Evolutionary conservation across 2,888 invertebrate genomes (phyloP).

Genomic region (Apamea epomidion): DNA sequence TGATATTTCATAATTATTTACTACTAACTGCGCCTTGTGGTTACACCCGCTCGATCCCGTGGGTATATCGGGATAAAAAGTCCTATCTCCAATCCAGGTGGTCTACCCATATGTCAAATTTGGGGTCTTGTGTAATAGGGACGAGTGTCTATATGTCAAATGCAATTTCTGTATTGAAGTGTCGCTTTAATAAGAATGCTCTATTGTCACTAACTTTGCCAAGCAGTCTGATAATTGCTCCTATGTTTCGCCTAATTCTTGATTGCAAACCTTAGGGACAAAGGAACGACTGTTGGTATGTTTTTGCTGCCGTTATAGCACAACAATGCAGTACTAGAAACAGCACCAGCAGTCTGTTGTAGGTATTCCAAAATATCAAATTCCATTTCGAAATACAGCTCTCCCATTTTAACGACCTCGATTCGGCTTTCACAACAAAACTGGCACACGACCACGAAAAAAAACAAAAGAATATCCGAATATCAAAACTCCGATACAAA

Average conservation of each 20-base stretch:
- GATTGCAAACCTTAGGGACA: neutral
- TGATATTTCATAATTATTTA: too few relatives aligned
- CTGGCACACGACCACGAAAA: neutral
- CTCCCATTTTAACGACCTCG: constrained; percentile 13
- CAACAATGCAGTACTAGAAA: constrained; percentile 2
- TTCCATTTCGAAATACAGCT: constrained; percentile 27
- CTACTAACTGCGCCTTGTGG: too few relatives aligned
- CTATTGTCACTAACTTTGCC: neutral
- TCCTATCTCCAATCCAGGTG: too few relatives aligned
- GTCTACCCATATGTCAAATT: too few relatives aligned
- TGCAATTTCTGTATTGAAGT: neutral
- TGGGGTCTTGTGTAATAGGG: too few relatives aligned
- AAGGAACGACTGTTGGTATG: neutral
- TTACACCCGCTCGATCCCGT: too few relatives aligned
- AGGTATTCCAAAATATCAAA: constrained; percentile 1
- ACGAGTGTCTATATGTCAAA: neutral
- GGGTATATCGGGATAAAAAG: too few relatives aligned
- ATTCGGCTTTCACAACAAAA: constrained; percentile 22
- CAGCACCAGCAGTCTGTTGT: neutral
- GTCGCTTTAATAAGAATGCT: neutral
- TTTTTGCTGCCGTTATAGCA: neutral
- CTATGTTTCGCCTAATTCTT: neutral
- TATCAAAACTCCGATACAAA: constrained; percentile 19
- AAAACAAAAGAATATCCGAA: constrained; percentile 20
- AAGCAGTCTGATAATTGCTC: neutral